Evolutionary conservation across 2,113 vertebrate genomes (phyloP).

Genomic region (Sceloporus undulatus): DNA sequence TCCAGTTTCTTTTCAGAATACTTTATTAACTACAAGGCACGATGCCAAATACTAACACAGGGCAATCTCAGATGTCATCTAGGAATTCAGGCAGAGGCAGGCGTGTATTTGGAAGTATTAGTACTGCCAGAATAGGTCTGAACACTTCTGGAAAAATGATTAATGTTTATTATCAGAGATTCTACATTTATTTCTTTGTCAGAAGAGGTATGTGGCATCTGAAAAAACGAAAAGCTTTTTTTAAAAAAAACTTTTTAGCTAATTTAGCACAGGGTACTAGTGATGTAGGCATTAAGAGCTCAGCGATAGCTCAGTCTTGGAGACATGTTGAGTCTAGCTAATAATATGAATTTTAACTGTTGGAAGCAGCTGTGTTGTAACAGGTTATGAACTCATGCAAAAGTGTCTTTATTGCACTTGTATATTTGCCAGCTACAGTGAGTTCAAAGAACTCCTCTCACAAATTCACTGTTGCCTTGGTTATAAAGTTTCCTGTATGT

Average conservation of each 20-base stretch:
- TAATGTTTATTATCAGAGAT: background rate
- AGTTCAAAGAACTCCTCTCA: conserved; percentile 32
- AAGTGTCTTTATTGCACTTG: conserved; percentile 31
- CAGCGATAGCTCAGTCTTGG: conserved; percentile 18
- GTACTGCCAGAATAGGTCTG: background rate
- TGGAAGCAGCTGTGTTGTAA: conserved; percentile 28
- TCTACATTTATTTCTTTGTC: background rate
- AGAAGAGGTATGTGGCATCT: background rate
- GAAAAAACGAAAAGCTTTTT: conserved; percentile 3
- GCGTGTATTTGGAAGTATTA: conserved; percentile 12
- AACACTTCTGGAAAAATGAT: background rate
- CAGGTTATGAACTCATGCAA: conserved; percentile 41
- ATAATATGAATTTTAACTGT: background rate
- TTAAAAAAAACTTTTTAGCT: background rate
- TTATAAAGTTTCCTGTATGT: background rate
- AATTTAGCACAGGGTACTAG: conserved; percentile 19
- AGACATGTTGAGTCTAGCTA: conserved; percentile 31
- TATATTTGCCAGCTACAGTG: conserved; percentile 38
- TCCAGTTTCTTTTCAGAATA: conserved; percentile 21
- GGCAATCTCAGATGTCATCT: conserved; percentile 9
- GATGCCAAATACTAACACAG: conserved; percentile 23
- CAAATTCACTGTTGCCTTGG: background rate
- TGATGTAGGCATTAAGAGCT: background rate
- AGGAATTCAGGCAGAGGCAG: conserved; percentile 21
- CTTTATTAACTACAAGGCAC: conserved; percentile 21